A percentile compares a stretch with the other conserved stretches of the same genome.
These are phyloP conservation scores for Myotis vivesi DNA, from an alignment of 2,797 vertebrate genomes.

Conservation along the genomic window DNA sequence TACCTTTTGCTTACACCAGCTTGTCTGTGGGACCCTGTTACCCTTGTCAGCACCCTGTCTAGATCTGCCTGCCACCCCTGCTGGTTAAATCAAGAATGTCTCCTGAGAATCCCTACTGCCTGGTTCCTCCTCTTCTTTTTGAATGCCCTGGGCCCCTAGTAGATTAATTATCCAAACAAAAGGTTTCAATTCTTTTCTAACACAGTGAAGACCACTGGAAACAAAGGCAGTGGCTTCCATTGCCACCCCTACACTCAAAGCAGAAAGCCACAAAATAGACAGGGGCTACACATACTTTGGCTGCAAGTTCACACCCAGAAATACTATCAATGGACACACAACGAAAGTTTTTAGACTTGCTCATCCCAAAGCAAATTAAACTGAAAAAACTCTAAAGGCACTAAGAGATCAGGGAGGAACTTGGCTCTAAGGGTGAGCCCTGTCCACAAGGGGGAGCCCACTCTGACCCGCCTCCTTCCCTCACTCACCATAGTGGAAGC, in stretches of 20 bases:
- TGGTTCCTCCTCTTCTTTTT: not conserved
- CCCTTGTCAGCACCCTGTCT: not conserved
- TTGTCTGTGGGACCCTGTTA: not conserved
- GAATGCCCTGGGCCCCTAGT: not conserved
- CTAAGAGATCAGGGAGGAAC: not conserved
- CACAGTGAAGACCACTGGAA: not conserved
- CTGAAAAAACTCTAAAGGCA: not conserved
- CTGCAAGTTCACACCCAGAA: not conserved
- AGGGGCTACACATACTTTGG: not conserved
- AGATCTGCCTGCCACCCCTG: not conserved
- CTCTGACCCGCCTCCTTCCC: not conserved
- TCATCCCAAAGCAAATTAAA: not conserved
- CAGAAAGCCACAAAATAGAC: not conserved
- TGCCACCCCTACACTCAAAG: not conserved
- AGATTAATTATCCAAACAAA: not conserved
- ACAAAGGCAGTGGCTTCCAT: not conserved
- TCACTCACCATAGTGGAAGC: rapidly evolving
- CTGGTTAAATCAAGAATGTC: not conserved
- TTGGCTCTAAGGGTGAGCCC: not conserved
- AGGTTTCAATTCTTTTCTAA: not conserved
- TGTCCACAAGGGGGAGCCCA: rapidly evolving
- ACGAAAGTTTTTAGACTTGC: not conserved
- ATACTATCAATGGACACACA: not conserved
- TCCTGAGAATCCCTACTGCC: not conserved
- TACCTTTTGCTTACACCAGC: not conserved